Base-by-base conservation (phyloP, 1,140 invertebrate species). In the Anoplolepis gracilipes region DNA sequence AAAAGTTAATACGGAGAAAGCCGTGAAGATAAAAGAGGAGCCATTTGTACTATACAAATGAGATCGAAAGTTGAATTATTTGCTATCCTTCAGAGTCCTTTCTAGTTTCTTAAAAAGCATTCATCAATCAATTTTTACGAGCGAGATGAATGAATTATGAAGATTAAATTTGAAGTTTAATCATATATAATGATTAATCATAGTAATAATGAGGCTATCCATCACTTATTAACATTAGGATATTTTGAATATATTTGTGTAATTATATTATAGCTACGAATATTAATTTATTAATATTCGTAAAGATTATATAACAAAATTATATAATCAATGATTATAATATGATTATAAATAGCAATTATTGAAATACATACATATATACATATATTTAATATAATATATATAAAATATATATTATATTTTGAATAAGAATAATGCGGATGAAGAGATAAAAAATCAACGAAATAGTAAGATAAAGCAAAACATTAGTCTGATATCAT, bases 1-100 rank as follows among this genome's bases (percentile, higher is more conserved):
- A 16, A 10, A 8, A 22, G 25, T 59, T 65, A 22, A 46, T 1
- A 11, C 49, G 22, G 85, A 61, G 75, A 85, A 88, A 88, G 87
- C 36, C 28, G 46, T 55, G 25, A 65, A 73, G 65, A 30, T 10
- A 65, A 69, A 86, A 87, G 28, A 85, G 55, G 28, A 69, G 25
- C 28, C 59, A 25, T 53, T 76, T 42, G 19, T 62, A 49, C 6
- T 49, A 16, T 49, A 62, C n/a, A 36, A 61, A 16, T 0, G 57
- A 89, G 19, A 85, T 67, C 30, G 76, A 88, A 89, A 89, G 84
- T 86, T 19, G 19, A 73, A 10, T 30, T 42, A 39, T 36, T 25
- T 11, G 11, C 16, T 39, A 65, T 70, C 30, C n/a, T 13, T 30
- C 2, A 46, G 62, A 28, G 25, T 7, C 36, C 2, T 59, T 81